Percentiles rank a stretch among this genome's conserved stretches.
These are phyloP conservation scores for Hexactinellida sp. DNA, from an alignment of 37 sponge, comb jelly and placozoan species.

Conservation along the genomic window DNA sequence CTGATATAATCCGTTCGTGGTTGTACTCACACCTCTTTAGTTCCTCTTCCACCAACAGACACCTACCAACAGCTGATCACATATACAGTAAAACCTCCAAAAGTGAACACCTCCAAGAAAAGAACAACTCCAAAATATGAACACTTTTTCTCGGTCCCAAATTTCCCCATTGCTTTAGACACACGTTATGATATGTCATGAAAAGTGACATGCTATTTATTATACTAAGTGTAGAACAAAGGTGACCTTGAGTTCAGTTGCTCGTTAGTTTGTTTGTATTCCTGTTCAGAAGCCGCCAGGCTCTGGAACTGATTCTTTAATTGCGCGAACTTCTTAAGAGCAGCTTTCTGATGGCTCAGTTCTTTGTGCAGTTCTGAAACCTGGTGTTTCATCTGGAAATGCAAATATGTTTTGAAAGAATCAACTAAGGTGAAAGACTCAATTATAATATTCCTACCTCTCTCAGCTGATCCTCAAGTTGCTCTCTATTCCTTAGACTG, in stretches of 20 bases:
- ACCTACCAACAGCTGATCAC: not conserved
- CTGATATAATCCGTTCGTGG: not conserved
- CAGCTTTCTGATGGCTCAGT: not conserved
- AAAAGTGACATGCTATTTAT: too few species aligned
- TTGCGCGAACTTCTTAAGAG: not conserved
- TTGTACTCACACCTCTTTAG: not conserved
- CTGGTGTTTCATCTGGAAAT: not conserved
- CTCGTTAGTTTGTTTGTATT: not conserved
- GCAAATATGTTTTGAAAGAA: too few species aligned
- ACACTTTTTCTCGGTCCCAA: too few species aligned
- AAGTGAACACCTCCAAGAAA: too few species aligned
- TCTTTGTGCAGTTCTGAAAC: not conserved
- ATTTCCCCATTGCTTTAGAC: too few species aligned
- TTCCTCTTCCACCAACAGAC: not conserved
- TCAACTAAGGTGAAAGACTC: too few species aligned
- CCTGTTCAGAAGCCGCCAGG: not conserved
- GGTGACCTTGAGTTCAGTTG: not conserved
- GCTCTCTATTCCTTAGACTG: not conserved
- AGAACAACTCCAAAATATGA: too few species aligned
- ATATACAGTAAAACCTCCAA: too few species aligned
- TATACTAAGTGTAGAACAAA: not conserved
- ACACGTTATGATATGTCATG: too few species aligned
- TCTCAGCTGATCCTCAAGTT: not conserved
- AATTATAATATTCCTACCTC: not conserved
- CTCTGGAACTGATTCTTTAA: constrained; percentile 10